Percentiles rank a stretch among this genome's conserved stretches.
Conservation (phyloP, 2,797 vertebrate genomes). For the Parauchenoglanis ngamensis region DNA sequence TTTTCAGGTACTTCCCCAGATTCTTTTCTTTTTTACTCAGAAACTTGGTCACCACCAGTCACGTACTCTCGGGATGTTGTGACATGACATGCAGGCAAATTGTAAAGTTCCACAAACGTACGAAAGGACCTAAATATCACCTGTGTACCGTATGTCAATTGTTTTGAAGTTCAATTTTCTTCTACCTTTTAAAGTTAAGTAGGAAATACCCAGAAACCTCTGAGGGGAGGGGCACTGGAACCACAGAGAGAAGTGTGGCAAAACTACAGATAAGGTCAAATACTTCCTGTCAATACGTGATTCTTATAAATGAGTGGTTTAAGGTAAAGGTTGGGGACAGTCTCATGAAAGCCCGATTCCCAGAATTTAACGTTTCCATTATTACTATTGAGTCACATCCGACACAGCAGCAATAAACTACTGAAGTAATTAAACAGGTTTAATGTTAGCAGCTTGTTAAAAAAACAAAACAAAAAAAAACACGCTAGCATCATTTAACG, state of each 20-base stretch:
- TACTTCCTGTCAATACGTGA: constrained; percentile 48
- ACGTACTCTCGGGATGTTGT: too few species aligned
- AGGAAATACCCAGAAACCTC: constrained; percentile 53
- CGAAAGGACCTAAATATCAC: constrained; percentile 40
- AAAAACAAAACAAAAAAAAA: not conserved
- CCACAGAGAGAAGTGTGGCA: constrained; percentile 42
- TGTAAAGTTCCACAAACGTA: not conserved
- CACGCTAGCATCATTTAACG: not conserved
- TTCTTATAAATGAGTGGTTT: constrained; percentile 57
- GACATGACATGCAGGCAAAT: not conserved
- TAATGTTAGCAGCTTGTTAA: not conserved
- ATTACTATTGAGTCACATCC: constrained; percentile 14
- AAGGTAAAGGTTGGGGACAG: constrained; percentile 36
- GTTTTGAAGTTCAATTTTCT: constrained; percentile 13
- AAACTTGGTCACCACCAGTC: not conserved
- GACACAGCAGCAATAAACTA: not conserved
- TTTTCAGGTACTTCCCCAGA: not conserved
- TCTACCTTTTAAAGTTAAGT: constrained; percentile 33
- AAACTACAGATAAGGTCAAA: constrained; percentile 54
- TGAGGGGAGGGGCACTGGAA: constrained; percentile 35
- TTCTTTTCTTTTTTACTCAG: not conserved
- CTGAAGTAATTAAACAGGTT: not conserved
- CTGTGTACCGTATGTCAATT: not conserved
- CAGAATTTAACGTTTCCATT: constrained; percentile 15
- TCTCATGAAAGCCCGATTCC: constrained; percentile 10